A percentile compares a stretch with the other conserved stretches of the same genome.
Evolutionary conservation across 2,888 invertebrate species (phyloP).

Genomic region (Dynastes tityus): DNA sequence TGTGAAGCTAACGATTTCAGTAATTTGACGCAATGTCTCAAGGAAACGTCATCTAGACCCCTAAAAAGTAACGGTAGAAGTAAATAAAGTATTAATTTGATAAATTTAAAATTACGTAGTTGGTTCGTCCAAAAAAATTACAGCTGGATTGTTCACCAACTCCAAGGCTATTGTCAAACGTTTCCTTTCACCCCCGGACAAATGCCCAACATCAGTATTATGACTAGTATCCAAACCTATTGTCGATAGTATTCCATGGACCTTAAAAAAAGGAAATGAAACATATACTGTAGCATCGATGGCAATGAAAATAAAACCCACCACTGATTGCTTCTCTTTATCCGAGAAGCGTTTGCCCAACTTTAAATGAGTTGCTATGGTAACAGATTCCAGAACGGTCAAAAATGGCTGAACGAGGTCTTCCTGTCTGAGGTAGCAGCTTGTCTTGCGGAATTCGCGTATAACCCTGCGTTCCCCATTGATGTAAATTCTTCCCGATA

Average conservation of each 20-base stretch:
- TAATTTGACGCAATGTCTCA: constrained; percentile 81
- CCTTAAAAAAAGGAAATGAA: constrained; percentile 68
- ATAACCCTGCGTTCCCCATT: constrained; percentile 86
- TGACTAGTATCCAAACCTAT: constrained; percentile 79
- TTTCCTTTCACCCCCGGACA: constrained; percentile 87
- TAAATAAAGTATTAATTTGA: too few species aligned
- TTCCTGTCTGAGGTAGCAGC: constrained; percentile 97
- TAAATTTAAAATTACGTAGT: constrained; percentile 76
- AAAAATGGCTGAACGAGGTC: constrained; percentile 89
- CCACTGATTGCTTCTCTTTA: constrained; percentile 80
- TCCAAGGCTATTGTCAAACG: constrained; percentile 84
- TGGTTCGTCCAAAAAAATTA: constrained; percentile 87
- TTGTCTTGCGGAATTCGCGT: constrained; percentile 87
- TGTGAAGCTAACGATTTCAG: constrained; percentile 80
- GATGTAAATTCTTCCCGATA: constrained; percentile 85
- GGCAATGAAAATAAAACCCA: constrained; percentile 66
- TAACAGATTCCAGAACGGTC: constrained; percentile 91
- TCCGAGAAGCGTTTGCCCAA: constrained; percentile 78
- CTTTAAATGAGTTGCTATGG: constrained; percentile 91
- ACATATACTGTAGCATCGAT: background rate
- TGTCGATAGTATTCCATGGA: constrained; percentile 83
- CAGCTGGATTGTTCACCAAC: constrained; percentile 86
- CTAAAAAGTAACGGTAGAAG: constrained; percentile 67
- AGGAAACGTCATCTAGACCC: constrained; percentile 83
- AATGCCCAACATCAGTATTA: constrained; percentile 76